These are phyloP conservation scores for Balearica regulorum DNA, from an alignment of 2,797 vertebrate genomes.

Conservation along the genomic window DNA sequence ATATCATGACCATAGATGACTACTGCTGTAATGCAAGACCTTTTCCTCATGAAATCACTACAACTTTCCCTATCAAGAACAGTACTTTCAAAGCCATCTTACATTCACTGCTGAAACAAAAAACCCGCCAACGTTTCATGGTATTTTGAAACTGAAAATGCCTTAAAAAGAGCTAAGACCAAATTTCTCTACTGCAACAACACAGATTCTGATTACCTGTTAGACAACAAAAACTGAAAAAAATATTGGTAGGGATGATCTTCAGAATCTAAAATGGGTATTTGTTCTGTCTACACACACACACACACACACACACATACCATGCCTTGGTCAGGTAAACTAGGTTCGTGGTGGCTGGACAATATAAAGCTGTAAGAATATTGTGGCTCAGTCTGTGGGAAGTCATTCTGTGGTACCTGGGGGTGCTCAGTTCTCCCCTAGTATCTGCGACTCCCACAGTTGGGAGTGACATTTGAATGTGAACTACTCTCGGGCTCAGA, in stretches of 20 bases:
- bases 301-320: not conserved
- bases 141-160: not conserved
- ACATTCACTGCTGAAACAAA: not conserved
- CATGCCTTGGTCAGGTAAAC: not conserved
- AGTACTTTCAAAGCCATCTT: not conserved
- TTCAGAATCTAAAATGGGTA: not conserved
- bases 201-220: not conserved
- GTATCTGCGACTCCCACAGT: not conserved
- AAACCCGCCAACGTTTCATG: rapidly evolving
- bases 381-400: not conserved
- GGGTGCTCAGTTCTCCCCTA: not conserved
- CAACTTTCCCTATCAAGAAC: not conserved
- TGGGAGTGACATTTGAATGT: not conserved
- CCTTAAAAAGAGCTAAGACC: not conserved
- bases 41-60: not conserved
- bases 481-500: not conserved
- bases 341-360: not conserved
- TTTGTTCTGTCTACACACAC: not conserved
- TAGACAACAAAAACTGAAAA: not conserved
- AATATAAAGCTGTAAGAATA: not conserved
- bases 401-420: not conserved
- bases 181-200: not conserved
- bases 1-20: not conserved
- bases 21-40: not conserved
- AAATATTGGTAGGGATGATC: not conserved